Conservation (phyloP, 2,888 invertebrate species). For the Hypomecis punctinalis region DNA sequence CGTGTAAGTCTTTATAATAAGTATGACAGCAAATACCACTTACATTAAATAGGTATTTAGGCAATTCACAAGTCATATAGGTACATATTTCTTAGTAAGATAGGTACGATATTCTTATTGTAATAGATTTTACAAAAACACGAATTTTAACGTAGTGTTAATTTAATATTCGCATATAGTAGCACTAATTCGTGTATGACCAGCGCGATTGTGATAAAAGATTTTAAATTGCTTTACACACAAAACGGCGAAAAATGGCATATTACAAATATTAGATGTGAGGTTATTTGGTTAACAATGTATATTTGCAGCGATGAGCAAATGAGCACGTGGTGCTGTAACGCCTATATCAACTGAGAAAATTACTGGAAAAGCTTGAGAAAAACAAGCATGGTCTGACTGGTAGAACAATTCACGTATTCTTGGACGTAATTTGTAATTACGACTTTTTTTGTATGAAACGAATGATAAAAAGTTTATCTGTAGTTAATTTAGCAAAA, state of each 20-base stretch:
- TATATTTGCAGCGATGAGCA: slow-evolving; percentile 19
- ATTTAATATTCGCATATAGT: slow-evolving; percentile 28
- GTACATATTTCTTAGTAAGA: slow-evolving; percentile 17
- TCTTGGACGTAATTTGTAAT: too few species aligned
- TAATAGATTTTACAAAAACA: slow-evolving; percentile 27
- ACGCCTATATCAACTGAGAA: background rate
- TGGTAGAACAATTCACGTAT: too few species aligned
- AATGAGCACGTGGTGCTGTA: slow-evolving; percentile 6
- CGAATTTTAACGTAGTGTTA: slow-evolving; percentile 37
- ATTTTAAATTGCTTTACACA: slow-evolving; percentile 17
- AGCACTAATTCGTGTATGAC: slow-evolving; percentile 7
- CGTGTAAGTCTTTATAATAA: background rate
- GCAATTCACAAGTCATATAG: slow-evolving; percentile 20
- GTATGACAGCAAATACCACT: slow-evolving; percentile 1
- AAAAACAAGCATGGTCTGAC: background rate
- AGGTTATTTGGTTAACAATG: slow-evolving; percentile 23
- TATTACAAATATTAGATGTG: slow-evolving; percentile 27
- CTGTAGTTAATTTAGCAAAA: too few species aligned
- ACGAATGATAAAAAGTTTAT: too few species aligned
- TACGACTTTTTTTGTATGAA: too few species aligned
- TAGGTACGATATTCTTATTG: slow-evolving; percentile 17
- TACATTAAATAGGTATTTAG: slow-evolving; percentile 15
- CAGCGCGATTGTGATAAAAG: slow-evolving; percentile 21
- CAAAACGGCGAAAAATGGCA: slow-evolving; percentile 19
- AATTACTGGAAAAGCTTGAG: background rate